These are phyloP conservation scores for Heterodera filipjevi DNA, from an alignment of 2,888 invertebrate species.

Conservation along the genomic window DNA sequence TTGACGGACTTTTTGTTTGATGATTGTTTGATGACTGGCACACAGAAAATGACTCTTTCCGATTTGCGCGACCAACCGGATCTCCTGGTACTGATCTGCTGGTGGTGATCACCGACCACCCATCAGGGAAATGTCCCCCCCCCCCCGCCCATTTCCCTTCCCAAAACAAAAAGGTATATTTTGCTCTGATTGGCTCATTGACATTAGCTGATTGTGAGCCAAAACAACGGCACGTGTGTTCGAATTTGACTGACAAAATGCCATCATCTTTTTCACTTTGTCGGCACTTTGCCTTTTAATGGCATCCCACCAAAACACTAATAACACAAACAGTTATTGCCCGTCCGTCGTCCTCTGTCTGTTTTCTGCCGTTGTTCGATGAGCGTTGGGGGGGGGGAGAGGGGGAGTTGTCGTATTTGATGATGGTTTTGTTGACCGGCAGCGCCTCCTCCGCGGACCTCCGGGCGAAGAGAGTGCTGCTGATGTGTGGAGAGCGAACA, in stretches of 20 bases:
- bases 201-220: too few relatives aligned
- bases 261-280: too few relatives aligned
- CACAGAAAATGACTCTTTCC: not conserved
- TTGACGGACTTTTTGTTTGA: too few relatives aligned
- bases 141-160: not conserved
- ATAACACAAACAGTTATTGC: not conserved
- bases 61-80: not conserved
- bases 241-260: too few relatives aligned
- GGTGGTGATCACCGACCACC: not conserved
- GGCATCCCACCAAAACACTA: not conserved
- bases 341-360: not conserved
- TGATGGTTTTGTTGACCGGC: conserved; percentile 9
- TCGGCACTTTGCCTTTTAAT: too few relatives aligned
- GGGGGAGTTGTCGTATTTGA: not conserved
- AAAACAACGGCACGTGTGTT: too few relatives aligned
- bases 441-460: conserved; percentile 7
- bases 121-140: not conserved
- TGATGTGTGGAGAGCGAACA: conserved; percentile 9
- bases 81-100: not conserved
- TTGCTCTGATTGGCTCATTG: too few relatives aligned
- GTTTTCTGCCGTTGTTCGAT: not conserved
- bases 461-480: conserved; percentile 3
- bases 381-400: too few relatives aligned
- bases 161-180: too few relatives aligned
- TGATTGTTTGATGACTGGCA: not conserved